phyloP scores from a whole-genome alignment of 2,113 vertebrate species.

The Crotalus horridus region DNA sequence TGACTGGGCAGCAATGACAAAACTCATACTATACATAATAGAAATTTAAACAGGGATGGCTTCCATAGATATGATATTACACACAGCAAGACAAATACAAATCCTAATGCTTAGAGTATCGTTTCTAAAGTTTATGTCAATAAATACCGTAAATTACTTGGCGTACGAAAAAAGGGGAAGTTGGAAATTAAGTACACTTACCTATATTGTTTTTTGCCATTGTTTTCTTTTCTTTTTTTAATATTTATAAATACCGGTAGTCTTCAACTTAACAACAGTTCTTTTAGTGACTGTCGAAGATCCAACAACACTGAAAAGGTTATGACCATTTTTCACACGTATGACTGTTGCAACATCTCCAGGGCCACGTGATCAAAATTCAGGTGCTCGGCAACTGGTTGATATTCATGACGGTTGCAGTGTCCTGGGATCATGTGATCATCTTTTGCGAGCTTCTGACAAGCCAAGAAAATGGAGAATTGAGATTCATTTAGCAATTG shows the following conservation, averaged over 20 bases:
- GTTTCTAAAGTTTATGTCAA: background rate
- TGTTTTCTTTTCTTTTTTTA: background rate
- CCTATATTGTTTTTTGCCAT: background rate
- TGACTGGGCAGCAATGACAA: background rate
- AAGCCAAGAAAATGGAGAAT: too few species aligned
- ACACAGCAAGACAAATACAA: background rate
- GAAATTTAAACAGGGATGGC: background rate
- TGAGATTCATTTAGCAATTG: too few species aligned
- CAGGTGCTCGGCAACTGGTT: too few species aligned
- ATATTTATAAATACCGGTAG: background rate
- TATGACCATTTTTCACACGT: too few species aligned
- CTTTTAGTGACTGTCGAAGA: too few species aligned
- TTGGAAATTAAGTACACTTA: background rate
- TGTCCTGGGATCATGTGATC: too few species aligned
- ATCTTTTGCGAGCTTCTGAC: too few species aligned
- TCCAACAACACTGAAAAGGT: too few species aligned
- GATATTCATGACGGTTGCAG: too few species aligned
- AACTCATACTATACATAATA: background rate
- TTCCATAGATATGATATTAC: background rate
- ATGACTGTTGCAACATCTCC: too few species aligned
- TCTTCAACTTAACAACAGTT: too few species aligned
- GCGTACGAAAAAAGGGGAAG: background rate
- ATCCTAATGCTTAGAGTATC: background rate
- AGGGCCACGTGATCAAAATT: too few species aligned
- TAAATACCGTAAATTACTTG: background rate